Base-by-base conservation (phyloP, 1,140 invertebrate species). In the Drosophila neocordata region DNA sequence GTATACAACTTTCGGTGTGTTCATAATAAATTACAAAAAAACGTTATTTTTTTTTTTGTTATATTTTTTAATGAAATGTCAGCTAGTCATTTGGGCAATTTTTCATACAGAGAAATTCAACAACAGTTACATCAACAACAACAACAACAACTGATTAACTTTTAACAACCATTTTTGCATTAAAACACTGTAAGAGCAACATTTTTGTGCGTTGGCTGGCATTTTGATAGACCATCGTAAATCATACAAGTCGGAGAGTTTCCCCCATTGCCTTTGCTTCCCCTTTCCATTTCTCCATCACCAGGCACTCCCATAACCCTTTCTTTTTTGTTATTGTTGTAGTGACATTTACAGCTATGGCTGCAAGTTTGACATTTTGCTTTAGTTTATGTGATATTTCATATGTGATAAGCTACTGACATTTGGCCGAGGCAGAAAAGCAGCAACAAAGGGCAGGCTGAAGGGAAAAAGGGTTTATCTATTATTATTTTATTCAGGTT, bases 371-470 rank as follows among this genome's bases (percentile, higher is more conserved):
- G 83, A 88, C 82, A 87, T 88, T 87, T 85, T 85, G 80, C 81
- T 61, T 84, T 84, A 87, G 82, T 88, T 88, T 87, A 87, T 78
- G 82, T 70, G 82, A 87, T 87, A 87, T 87, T 87, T 82, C 82
- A 81, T 79, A 79, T 82, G 66, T 82, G 82, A 87, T 87, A 88
- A 82, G 78, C 76, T 63, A 77, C 65, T 78, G 74, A 70, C 83
- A 87, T 79, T 82, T 75, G 38, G 71, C 44, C 35, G 56, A 37
- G 41, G 31, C 57, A 18, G 53, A 13, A 27, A 31, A 48, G 35
- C 27, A 31, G n/a, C n/a, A n/a, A n/a, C n/a, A n/a, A n/a, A n/a
- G n/a, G n/a, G n/a, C n/a, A n/a, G n/a, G n/a, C n/a, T n/a, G n/a
- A n/a, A n/a, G n/a, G n/a, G 41, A 15, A 48, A 18, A 51, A 48